Percentiles rank a stretch among this genome's conserved stretches.
Conservation (phyloP, 2,797 vertebrate genomes). For the Vipera ursinii region DNA sequence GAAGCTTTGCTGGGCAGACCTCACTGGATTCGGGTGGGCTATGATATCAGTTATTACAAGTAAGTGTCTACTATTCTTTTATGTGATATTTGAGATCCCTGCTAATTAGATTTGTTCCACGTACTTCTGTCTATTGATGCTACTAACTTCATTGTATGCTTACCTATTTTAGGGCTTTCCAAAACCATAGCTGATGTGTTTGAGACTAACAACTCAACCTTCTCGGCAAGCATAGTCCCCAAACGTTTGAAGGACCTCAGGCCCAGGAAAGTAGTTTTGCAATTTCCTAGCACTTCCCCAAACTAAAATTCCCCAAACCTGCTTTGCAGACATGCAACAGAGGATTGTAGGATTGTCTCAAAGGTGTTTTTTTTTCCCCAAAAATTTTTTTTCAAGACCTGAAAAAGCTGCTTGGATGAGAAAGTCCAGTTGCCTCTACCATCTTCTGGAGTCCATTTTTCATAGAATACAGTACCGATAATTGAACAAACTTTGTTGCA, state of each 20-base stretch:
- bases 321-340: neutral
- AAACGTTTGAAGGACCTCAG: neutral
- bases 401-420: neutral
- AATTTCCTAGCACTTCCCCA: neutral
- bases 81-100: neutral
- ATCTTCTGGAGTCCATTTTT: too few relatives aligned
- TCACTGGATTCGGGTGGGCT: slow-evolving; percentile 83
- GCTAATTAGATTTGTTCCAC: neutral
- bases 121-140: neutral
- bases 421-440: neutral
- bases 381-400: neutral
- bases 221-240: neutral
- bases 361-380: too few relatives aligned
- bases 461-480: too few relatives aligned
- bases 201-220: neutral
- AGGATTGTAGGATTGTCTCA: neutral
- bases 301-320: neutral
- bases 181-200: neutral
- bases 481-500: too few relatives aligned
- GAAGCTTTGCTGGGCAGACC: slow-evolving; percentile 85
- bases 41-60: slow-evolving; percentile 92
- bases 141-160: neutral
- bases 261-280: neutral
- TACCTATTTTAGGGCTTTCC: neutral
- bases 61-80: slow-evolving; percentile 57